Evolutionary conservation across 2,797 vertebrate genomes (phyloP), one percentile per base, ranked within the genome.

Genomic region (Tokudaia tokunoshimensis): DNA sequence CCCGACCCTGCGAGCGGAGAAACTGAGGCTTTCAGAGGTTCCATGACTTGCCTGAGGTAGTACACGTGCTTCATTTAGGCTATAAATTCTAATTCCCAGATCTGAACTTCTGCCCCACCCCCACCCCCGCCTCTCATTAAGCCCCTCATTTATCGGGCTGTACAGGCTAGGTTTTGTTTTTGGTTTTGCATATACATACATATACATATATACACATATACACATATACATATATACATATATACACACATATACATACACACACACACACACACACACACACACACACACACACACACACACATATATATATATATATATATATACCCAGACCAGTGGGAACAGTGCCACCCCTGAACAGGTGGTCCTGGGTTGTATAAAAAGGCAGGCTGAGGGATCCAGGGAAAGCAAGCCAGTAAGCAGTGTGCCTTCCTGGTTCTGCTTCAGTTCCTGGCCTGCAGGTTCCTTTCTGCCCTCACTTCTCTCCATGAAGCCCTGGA

Each of bases 1-100:
- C 26, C 50, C 59, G 14, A n/a, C 6, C 37, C 52, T 31, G 26
- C 12, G 76, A 61, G 63, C 19, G 41, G 93, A 81, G 87, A 95
- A 94, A 96, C 94, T 91, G 94, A 96, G 94, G 74, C 63, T 76
- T 65, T 63, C 84, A 75, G 81, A 9, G 63, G 8, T 61, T 37
- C 41, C 41, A 22, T 12, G 83, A 47, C 52, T 89, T 76, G 24
- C 34, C 55, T 20, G 14, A 29, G 81, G 5, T 1, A 26, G 47
- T 55, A 47, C 6, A 37, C 14, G 15, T 6, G 20, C 72, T 85
- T 15, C 31, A 4, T 52, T 94, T 15, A 0, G 3, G 52, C 75
- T 84, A 37, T 72, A 81, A 50, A 57, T 34, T 65, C 52, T 61
- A 22, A 12, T 37, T 57, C n/a, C 87, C n/a, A 3, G 65, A 72